Evolutionary conservation across 2,888 invertebrate species (phyloP).

Genomic region (Brenthis ino): DNA sequence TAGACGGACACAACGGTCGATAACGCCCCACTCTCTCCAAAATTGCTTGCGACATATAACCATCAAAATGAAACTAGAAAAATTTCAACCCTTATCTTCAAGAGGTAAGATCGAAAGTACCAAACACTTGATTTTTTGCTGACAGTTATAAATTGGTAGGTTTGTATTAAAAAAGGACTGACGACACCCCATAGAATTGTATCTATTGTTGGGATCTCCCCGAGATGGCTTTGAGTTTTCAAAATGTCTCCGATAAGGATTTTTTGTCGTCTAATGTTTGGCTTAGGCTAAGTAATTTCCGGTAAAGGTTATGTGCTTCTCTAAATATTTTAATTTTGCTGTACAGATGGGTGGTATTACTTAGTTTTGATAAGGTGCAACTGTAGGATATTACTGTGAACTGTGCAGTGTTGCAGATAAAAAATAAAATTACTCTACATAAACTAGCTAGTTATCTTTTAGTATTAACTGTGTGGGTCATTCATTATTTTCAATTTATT

Average conservation of each 20-base stretch:
- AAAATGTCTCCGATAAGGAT: slow-evolving; percentile 54
- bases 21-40: slow-evolving; percentile 74
- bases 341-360: slow-evolving; percentile 16
- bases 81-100: slow-evolving; percentile 28
- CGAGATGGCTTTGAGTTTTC: slow-evolving; percentile 57
- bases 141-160: slow-evolving; percentile 45
- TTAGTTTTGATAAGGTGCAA: neutral
- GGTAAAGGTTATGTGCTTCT: slow-evolving; percentile 34
- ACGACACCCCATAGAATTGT: slow-evolving; percentile 64
- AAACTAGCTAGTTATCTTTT: neutral
- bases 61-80: slow-evolving; percentile 13
- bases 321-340: slow-evolving; percentile 23
- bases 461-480: no score
- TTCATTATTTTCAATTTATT: no score
- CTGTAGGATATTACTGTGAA: no score
- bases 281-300: slow-evolving; percentile 45
- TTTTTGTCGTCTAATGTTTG: slow-evolving; percentile 44
- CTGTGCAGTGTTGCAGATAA: no score
- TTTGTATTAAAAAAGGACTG: slow-evolving; percentile 68
- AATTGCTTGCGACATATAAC: slow-evolving; percentile 57
- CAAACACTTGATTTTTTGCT: slow-evolving; percentile 27
- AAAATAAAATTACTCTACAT: neutral
- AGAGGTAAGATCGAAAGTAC: slow-evolving; percentile 35
- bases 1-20: slow-evolving; percentile 75
- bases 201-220: slow-evolving; percentile 71